A percentile compares a stretch with the other conserved stretches of the same genome.
Conservation (phyloP, 2,797 vertebrate species). For the Neoniphon sammara region DNA sequence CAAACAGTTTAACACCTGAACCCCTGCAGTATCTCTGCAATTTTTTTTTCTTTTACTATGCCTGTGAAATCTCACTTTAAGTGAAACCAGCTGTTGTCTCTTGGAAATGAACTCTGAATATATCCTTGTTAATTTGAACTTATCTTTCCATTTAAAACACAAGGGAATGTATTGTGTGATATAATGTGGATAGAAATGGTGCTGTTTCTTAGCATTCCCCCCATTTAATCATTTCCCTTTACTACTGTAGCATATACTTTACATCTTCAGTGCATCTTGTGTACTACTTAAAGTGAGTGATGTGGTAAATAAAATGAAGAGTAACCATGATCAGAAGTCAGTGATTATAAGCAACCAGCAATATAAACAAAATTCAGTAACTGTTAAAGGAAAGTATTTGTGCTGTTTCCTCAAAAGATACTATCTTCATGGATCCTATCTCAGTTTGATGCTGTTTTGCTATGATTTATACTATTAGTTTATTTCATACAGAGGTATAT, state of each 20-base stretch:
- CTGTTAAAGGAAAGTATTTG: conserved; percentile 34
- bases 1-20: background rate
- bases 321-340: conserved; percentile 31
- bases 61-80: conserved; percentile 18
- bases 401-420: conserved; percentile 26
- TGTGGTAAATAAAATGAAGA: conserved; percentile 43
- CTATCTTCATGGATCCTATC: conserved; percentile 56
- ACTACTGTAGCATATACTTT: conserved; percentile 20
- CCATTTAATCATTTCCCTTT: conserved; percentile 31
- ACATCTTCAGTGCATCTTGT: conserved; percentile 23
- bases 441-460: conserved; percentile 45
- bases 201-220: background rate
- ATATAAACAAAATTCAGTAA: conserved; percentile 19
- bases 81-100: conserved; percentile 23
- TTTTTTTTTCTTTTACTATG: conserved; percentile 18
- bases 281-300: conserved; percentile 25
- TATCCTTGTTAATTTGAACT: conserved; percentile 45
- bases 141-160: conserved; percentile 43
- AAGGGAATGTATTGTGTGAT: background rate
- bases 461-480: conserved; percentile 29
- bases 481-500: conserved; percentile 46
- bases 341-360: conserved; percentile 49
- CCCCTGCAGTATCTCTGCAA: background rate
- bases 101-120: conserved; percentile 38
- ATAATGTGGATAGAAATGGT: background rate